Percentiles rank a stretch among this genome's conserved stretches.
Evolutionary conservation across 2,888 invertebrate genomes (phyloP).

Genomic region (Seira sanloemensis): DNA sequence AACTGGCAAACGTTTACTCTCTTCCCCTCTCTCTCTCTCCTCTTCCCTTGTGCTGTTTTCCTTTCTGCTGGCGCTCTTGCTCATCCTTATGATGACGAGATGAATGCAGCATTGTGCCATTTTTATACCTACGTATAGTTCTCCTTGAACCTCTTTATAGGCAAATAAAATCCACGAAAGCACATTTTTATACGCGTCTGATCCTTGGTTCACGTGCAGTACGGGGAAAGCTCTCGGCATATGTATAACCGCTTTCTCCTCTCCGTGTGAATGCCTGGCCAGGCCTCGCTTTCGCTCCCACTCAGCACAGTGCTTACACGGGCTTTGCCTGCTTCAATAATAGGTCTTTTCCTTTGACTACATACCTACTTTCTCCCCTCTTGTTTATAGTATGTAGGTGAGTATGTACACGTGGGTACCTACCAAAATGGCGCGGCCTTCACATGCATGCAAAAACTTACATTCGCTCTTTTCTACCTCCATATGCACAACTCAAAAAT

Average conservation of each 20-base stretch:
- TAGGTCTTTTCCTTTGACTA: neutral
- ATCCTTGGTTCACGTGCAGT: conserved; percentile 22
- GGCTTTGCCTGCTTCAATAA: neutral
- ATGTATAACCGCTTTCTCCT: neutral
- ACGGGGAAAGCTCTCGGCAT: neutral
- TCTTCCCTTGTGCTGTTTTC: neutral
- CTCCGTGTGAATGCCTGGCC: neutral
- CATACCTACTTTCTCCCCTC: neutral
- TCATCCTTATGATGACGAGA: neutral
- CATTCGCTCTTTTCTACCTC: neutral
- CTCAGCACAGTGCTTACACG: neutral
- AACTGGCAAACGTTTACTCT: too few relatives aligned
- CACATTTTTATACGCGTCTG: neutral
- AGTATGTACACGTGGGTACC: conserved; percentile 1
- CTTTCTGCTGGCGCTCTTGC: neutral
- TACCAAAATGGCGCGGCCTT: conserved; percentile 37
- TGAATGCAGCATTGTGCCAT: neutral
- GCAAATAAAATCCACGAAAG: neutral
- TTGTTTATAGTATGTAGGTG: neutral
- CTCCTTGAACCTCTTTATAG: conserved; percentile 35
- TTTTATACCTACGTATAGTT: conserved; percentile 1
- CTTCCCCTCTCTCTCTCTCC: neutral
- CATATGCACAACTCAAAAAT: neutral
- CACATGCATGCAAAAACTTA: conserved; percentile 45
- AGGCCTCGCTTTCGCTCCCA: neutral